Evolutionary conservation across 2,888 invertebrate genomes (phyloP).

Genomic region (Ypsolopha scabrella): DNA sequence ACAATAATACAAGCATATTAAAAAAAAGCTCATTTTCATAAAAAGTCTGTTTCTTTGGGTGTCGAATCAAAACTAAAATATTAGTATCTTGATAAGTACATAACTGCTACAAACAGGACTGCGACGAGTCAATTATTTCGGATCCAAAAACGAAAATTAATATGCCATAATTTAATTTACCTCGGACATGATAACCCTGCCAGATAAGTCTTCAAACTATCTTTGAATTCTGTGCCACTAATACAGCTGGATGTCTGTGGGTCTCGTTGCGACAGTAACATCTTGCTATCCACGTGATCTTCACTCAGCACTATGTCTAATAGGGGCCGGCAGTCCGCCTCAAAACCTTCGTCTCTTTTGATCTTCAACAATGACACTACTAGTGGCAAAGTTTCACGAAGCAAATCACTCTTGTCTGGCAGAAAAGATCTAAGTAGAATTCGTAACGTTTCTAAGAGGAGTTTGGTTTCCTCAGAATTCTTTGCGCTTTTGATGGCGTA

Average conservation of each 20-base stretch:
- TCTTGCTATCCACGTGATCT: slow-evolving; percentile 39
- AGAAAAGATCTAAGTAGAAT: slow-evolving; percentile 47
- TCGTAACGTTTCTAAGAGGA: slow-evolving; percentile 48
- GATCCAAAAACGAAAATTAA: background rate
- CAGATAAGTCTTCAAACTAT: slow-evolving; percentile 33
- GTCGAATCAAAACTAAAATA: too few relatives aligned
- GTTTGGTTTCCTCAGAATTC: slow-evolving; percentile 26
- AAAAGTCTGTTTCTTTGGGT: too few relatives aligned
- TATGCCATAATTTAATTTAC: slow-evolving; percentile 20
- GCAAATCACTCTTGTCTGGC: slow-evolving; percentile 39
- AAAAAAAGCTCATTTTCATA: too few relatives aligned
- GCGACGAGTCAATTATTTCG: too few relatives aligned
- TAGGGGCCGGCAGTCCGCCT: slow-evolving; percentile 38
- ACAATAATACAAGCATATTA: too few relatives aligned
- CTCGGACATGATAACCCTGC: slow-evolving; percentile 37
- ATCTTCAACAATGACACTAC: slow-evolving; percentile 66
- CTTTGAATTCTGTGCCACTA: slow-evolving; percentile 25
- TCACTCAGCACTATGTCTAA: slow-evolving; percentile 58
- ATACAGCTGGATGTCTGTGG: slow-evolving; percentile 17
- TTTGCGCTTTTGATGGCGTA: slow-evolving; percentile 54
- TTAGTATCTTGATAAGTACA: too few relatives aligned
- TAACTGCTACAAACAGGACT: too few relatives aligned
- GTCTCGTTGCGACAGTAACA: slow-evolving; percentile 23
- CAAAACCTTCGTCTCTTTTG: slow-evolving; percentile 36
- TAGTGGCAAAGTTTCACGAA: slow-evolving; percentile 59